These are phyloP conservation scores for Actinemys pallida DNA, from an alignment of 2,113 vertebrate species.

Conservation along the genomic window DNA sequence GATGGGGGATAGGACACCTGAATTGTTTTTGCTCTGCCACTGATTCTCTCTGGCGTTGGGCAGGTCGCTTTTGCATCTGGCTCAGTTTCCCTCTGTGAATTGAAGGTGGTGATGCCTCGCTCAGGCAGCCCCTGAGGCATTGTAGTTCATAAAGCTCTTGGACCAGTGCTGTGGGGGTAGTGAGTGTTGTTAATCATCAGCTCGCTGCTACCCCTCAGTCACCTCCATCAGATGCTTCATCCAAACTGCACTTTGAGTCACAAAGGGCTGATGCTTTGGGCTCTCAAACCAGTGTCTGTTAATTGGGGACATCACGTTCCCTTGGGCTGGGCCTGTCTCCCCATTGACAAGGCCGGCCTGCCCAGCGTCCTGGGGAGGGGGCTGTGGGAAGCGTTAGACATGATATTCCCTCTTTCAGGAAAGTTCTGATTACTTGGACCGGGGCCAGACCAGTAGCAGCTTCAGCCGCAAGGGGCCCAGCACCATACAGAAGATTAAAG, in stretches of 20 bases:
- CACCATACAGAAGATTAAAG: constrained; percentile 98
- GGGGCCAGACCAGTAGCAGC: constrained; percentile 89
- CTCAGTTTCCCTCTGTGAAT: accelerated
- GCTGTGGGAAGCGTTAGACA: neutral
- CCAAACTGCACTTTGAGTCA: neutral
- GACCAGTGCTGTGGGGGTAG: neutral
- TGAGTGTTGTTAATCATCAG: neutral
- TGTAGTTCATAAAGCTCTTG: neutral
- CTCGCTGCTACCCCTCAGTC: neutral
- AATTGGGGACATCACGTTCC: neutral
- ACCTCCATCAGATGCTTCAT: neutral
- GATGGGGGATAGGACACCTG: neutral
- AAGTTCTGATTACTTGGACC: constrained; percentile 93
- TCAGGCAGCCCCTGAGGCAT: neutral
- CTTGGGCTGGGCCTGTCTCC: neutral
- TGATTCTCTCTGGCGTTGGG: neutral
- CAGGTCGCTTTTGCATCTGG: accelerated
- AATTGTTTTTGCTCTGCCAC: too few species aligned
- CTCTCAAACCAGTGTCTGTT: neutral
- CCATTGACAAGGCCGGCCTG: neutral
- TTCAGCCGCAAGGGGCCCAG: constrained; percentile 96
- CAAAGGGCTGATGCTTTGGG: neutral
- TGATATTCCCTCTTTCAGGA: constrained; percentile 79
- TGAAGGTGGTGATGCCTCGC: neutral
- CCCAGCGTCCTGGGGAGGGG: neutral